Evolutionary conservation across 2,888 invertebrate genomes (phyloP), one percentile per base, ranked within the genome.

Genomic region (Andrena minutula): DNA sequence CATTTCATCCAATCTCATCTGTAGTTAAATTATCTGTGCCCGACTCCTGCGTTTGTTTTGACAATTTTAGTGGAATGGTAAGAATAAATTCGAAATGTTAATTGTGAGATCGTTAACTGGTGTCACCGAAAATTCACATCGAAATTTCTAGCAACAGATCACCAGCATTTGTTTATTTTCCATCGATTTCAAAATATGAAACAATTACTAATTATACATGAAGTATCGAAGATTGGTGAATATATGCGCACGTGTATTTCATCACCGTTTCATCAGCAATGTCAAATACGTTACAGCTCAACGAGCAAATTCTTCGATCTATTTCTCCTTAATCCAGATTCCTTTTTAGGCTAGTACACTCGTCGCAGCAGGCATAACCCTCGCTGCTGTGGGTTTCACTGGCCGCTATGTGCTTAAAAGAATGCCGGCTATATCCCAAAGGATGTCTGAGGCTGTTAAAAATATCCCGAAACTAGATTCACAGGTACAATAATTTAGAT

Each of bases 311-410:
- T 79, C 51, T 20, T 20, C 0, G 63, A 70, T 58, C 66, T 10
- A 56, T 49, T 49, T 5, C 51, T 3, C 10, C 60, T 79, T 72
- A 47, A 58, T 23, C 26, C 16, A 51, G 16, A 66, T 64, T 49
- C 83, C n/a, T 6, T 93, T 94, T 61, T 89, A 97, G 97, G 95
- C 96, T 66, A 95, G 97, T 90, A 96, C 97, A 60, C 94, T 98
- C 80, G 96, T 99, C 89, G 94, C 97, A 75, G 97, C 97, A 35
- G 99, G 99, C 2, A 94, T 99, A 56, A 98, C 98, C 0, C 94
- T 99, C 92, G 99, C 99, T 12, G 98, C 97, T 1, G 95, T 98
- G 5, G 99, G 99, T 6, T 99, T 97, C 93, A 97, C 97, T 51
- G 99, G 99, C 0, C 96, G 98, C 83, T 97, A 97, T 91, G 91